A percentile compares a stretch with the other conserved stretches of the same genome.
phyloP scores from a whole-genome alignment of 1,140 invertebrate species.

The Leptopilina clavipes region DNA sequence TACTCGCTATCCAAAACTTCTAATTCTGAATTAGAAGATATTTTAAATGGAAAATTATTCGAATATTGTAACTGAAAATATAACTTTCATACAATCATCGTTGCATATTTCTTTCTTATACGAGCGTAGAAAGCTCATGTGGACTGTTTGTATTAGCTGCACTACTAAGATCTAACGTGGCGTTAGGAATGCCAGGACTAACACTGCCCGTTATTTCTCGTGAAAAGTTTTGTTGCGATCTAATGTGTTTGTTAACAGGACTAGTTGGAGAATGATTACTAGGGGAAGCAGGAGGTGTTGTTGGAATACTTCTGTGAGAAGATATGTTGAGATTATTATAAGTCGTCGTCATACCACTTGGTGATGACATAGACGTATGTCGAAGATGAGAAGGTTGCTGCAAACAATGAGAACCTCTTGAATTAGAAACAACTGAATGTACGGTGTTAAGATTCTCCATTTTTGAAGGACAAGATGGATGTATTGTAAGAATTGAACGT shows the following conservation, averaged over 20 bases:
- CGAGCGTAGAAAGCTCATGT: conserved; percentile 82
- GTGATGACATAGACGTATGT: conserved; percentile 68
- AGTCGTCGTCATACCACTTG: conserved; percentile 63
- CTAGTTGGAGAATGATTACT: conserved; percentile 70
- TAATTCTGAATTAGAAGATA: too few species aligned
- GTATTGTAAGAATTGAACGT: conserved; percentile 38
- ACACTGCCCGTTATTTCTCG: conserved; percentile 79
- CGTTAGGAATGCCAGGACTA: conserved; percentile 77
- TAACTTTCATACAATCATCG: too few species aligned
- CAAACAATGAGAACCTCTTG: conserved; percentile 52
- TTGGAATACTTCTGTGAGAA: conserved; percentile 38
- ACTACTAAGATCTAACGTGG: conserved; percentile 81
- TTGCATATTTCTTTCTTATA: conserved; percentile 44
- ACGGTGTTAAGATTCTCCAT: conserved; percentile 48
- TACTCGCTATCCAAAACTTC: too few species aligned
- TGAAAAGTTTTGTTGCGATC: conserved; percentile 61
- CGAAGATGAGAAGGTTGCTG: conserved; percentile 58
- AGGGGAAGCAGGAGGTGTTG: conserved; percentile 67
- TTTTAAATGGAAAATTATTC: too few species aligned
- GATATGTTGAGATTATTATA: conserved; percentile 63
- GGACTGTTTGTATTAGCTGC: conserved; percentile 79
- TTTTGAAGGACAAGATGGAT: conserved; percentile 44
- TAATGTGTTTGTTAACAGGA: conserved; percentile 64
- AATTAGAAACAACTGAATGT: conserved; percentile 50
- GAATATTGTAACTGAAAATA: too few species aligned